Conservation (phyloP, 2,113 vertebrate genomes). For the Anarrhichthys ocellatus region DNA sequence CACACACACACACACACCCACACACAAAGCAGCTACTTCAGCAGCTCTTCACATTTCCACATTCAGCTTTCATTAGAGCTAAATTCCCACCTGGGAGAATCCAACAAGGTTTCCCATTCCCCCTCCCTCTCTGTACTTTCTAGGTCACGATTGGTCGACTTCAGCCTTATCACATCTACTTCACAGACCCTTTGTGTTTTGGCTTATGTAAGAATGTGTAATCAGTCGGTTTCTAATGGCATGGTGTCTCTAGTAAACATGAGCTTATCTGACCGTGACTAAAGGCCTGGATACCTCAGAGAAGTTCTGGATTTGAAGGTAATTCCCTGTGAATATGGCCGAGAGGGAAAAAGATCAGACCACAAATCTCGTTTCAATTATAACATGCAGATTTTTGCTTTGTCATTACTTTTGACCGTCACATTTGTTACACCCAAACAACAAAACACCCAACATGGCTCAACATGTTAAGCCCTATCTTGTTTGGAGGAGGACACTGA, state of each 20-base stretch:
- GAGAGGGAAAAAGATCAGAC: conserved; percentile 19
- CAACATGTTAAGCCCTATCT: conserved; percentile 23
- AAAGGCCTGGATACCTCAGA: conserved; percentile 6
- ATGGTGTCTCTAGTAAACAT: conserved; percentile 26
- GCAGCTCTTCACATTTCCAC: conserved; percentile 41
- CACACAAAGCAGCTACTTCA: conserved; percentile 13
- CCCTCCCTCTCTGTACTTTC: conserved; percentile 35
- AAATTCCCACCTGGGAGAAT: conserved; percentile 56
- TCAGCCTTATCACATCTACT: conserved; percentile 36
- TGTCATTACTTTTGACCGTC: conserved; percentile 29
- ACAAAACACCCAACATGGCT: conserved; percentile 18
- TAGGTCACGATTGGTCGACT: conserved; percentile 50
- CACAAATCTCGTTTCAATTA: conserved; percentile 53
- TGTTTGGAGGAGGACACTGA: background rate
- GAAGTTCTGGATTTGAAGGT: conserved; percentile 34
- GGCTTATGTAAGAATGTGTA: conserved; percentile 56
- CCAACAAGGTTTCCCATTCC: conserved; percentile 17
- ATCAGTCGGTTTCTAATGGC: conserved; percentile 51
- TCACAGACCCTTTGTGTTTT: conserved; percentile 26
- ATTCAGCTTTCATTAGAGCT: conserved; percentile 55
- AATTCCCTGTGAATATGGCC: conserved; percentile 31
- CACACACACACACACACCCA: conserved; percentile 11
- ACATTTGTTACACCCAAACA: conserved; percentile 35
- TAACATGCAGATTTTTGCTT: conserved; percentile 17
- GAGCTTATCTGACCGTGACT: conserved; percentile 30